Base-by-base conservation (phyloP, 2,888 invertebrate species). In the Caenorhabditis zanzibari region DNA sequence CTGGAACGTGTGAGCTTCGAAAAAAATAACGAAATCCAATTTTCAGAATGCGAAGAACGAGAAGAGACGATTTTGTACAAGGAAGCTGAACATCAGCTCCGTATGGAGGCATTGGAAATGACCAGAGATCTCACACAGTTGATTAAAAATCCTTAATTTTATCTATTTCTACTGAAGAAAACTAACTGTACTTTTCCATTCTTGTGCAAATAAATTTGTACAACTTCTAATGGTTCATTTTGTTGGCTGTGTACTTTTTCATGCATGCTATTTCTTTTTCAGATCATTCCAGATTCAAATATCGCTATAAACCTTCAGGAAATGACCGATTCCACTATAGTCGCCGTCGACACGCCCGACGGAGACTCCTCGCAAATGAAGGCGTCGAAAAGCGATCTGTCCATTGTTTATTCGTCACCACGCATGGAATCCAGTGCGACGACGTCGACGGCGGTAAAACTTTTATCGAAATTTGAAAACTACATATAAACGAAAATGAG, bases 371-470 rank as follows among this genome's bases (percentile, higher is more conserved):
- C 28, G 3, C 77, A 71, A 26, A 82, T 82, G 26, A 66, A 58
- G 10, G 77, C 82, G 16, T 79, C 77, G 12, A 77, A 47, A 28
- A 74, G 74, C n/a, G 77, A 82, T 49, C 28, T 73, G 16, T 82
- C 82, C 9, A 79, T 79, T 26, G 59, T 72, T 12, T 58, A 72
- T 56, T 82, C 82, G 6, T 82, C 82, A 12, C 82, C 82, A 16
- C 38, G 73, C 1, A 38, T 79, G 2, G 82, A 82, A 74, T 82
- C 82, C 9, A 79, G 74, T 28, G 82, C 82, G 5, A 77, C 82
- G 16, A 72, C 82, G 0, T 82, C 82, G 14, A 82, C 77, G 19
- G 73, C 73, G 73, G 77, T 82, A 76, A 12, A 12, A 38, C 10
- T 38, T 12, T 6, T 10, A 12, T 12, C 47, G 19, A 47, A 19